Conservation (phyloP, 2,888 invertebrate genomes). For the Anaspis maculata region DNA sequence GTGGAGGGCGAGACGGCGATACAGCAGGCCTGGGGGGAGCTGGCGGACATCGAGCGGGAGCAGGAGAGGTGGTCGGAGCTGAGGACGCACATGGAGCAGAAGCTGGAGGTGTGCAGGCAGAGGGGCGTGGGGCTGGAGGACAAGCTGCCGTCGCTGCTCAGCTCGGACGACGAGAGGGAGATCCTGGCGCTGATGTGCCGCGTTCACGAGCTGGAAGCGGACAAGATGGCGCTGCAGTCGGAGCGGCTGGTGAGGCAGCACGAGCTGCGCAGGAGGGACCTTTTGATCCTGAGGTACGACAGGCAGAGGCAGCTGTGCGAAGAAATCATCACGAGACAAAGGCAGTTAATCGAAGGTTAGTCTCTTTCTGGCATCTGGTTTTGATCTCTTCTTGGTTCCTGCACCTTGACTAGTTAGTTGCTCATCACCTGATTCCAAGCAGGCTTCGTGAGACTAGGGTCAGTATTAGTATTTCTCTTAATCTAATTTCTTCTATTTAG, state of each 20-base stretch:
- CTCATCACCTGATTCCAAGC: too few species aligned
- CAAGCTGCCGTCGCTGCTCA: constrained; percentile 76
- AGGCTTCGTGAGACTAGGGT: too few species aligned
- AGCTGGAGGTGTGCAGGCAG: constrained; percentile 70
- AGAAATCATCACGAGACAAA: constrained; percentile 83
- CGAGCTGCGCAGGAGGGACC: constrained; percentile 75
- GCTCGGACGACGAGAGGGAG: constrained; percentile 85
- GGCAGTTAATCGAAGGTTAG: constrained; percentile 77
- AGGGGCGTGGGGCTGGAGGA: constrained; percentile 76
- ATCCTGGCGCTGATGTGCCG: constrained; percentile 79
- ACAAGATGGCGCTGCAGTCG: constrained; percentile 86
- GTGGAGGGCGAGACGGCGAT: constrained; percentile 58
- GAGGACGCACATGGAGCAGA: constrained; percentile 68
- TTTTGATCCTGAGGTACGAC: constrained; percentile 73
- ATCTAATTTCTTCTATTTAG: too few species aligned
- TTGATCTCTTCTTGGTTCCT: too few species aligned
- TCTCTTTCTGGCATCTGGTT: too few species aligned
- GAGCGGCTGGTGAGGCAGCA: constrained; percentile 78
- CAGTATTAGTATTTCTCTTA: too few species aligned
- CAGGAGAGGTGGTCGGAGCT: constrained; percentile 73
- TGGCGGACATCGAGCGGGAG: constrained; percentile 78
- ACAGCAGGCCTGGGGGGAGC: constrained; percentile 76
- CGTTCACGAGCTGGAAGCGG: constrained; percentile 90
- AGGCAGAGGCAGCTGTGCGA: constrained; percentile 80
- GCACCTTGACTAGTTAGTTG: too few species aligned